Base-by-base conservation (phyloP, 1,140 invertebrate genomes). In the Caenorhabditis tropicalis region DNA sequence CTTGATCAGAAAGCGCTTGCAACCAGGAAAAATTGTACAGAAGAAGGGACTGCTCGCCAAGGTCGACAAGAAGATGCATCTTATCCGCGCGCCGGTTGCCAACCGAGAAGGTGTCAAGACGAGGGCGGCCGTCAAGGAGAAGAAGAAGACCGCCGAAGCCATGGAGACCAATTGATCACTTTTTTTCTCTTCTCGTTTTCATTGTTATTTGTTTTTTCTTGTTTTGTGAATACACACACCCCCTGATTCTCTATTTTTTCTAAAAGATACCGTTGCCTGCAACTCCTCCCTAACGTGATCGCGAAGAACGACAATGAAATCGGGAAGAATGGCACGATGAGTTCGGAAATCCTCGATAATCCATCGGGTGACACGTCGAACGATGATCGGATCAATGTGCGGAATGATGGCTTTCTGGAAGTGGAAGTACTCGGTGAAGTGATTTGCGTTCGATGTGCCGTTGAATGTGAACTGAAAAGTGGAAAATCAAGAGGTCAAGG, bases 51-150 rank as follows among this genome's bases (percentile, higher is more conserved):
- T 88, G 31, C 80, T 90, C 12, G 81, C 82, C 19, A 88, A 91
- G 65, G 89, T 87, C 49, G 84, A 88, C 79, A 91, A 89, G 79
- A 86, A 89, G 56, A 86, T 91, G 48, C 89, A 91, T 88, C 84
- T 91, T 36, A 88, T 91, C 31, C 83, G 87, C 21, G 87, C 90
- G 16, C 90, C 90, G n/a, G 90, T 87, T 21, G 90, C 89, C 9
- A 79, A 85, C 70, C 29, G 81, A 87, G 60, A 58, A 33, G 39
- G 79, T 36, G 43, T 79, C 82, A 27, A 84, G 82, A 79, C 83
- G 49, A 79, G 74, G 48, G 74, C 83, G 39, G 81, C 85, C 2
- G 36, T n/a, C 9, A 60, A 86, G 39, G 79, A 86, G 51, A 74
- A 83, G 51, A 74, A 83, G 70, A 56, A 86, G 43, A 33, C 43